Percentiles rank a stretch among this genome's conserved stretches.
Conservation (phyloP, 2,113 vertebrate genomes). For the Entosphenus tridentatus region DNA sequence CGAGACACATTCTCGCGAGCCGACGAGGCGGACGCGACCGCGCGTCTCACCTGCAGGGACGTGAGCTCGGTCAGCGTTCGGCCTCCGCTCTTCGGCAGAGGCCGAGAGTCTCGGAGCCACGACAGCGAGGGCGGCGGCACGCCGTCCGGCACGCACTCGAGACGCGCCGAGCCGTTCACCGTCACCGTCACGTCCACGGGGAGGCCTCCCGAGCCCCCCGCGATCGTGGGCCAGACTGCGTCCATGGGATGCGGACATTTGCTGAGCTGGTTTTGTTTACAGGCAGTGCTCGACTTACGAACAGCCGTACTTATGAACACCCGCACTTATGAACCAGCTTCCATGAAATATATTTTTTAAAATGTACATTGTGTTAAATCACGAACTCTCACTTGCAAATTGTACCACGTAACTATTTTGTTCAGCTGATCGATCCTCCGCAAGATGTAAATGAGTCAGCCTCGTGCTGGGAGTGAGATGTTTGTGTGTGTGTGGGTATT, state of each 20-base stretch:
- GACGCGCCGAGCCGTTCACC: conserved; percentile 28
- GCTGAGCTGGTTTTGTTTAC: too few relatives aligned
- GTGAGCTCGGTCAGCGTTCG: conserved; percentile 12
- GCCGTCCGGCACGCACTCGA: conserved; percentile 35
- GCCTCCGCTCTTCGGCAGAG: conserved; percentile 18
- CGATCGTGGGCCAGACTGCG: conserved; percentile 42
- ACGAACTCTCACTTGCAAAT: too few relatives aligned
- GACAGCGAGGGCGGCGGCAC: conserved; percentile 30
- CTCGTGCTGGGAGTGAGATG: too few relatives aligned
- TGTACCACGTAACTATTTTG: too few relatives aligned
- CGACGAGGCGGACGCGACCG: too few relatives aligned
- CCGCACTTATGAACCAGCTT: background rate
- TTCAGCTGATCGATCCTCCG: too few relatives aligned
- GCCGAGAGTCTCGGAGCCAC: conserved; percentile 41
- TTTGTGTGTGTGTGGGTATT: too few relatives aligned
- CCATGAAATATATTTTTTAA: too few relatives aligned
- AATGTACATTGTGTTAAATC: too few relatives aligned
- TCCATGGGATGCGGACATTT: background rate
- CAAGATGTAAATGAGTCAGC: too few relatives aligned
- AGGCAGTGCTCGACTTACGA: background rate
- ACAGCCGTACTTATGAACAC: background rate
- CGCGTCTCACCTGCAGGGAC: too few relatives aligned
- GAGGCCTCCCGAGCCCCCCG: conserved; percentile 23
- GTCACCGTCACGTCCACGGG: conserved; percentile 39
- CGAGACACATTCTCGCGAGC: too few relatives aligned